Percentiles rank a stretch among this genome's conserved stretches.
These are phyloP conservation scores for Pandemis heparana DNA, from an alignment of 2,888 invertebrate genomes.

Conservation along the genomic window DNA sequence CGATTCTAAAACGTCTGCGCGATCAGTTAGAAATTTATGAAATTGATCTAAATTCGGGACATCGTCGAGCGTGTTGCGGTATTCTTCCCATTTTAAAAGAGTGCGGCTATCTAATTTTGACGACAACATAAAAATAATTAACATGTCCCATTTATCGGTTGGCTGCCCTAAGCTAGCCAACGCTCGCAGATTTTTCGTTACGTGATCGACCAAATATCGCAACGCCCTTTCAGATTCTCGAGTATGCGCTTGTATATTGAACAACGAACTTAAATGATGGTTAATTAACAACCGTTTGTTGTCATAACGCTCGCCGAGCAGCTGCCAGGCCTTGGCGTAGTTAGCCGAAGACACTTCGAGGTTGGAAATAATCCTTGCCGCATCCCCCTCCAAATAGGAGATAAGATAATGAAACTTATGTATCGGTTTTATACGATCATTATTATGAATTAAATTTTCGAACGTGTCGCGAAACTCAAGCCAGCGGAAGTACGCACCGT, in stretches of 20 bases:
- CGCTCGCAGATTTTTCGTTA: not conserved
- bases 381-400: conserved; percentile 47
- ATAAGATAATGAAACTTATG: conserved; percentile 47
- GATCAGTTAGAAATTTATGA: not conserved
- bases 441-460: conserved; percentile 48
- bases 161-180: conserved; percentile 1
- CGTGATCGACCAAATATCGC: not conserved
- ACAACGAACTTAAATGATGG: too few species aligned
- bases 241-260: not conserved
- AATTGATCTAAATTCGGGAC: not conserved
- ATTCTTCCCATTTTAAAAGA: not conserved
- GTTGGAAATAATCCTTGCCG: conserved; percentile 45
- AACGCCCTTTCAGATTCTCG: not conserved
- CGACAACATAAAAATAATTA: conserved; percentile 1
- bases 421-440: conserved; percentile 44
- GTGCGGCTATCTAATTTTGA: not conserved
- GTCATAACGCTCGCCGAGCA: conserved; percentile 42
- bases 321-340: conserved; percentile 40
- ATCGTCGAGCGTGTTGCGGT: conserved; percentile 1
- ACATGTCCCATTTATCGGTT: not conserved
- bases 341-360: conserved; percentile 42
- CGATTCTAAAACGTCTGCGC: not conserved
- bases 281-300: conserved; percentile 43
- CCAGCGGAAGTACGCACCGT: conserved; percentile 49
- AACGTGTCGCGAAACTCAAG: conserved; percentile 49